A percentile compares a stretch with the other conserved stretches of the same genome.
Conservation (phyloP, 2,888 invertebrate genomes). For the Xanthia togata region DNA sequence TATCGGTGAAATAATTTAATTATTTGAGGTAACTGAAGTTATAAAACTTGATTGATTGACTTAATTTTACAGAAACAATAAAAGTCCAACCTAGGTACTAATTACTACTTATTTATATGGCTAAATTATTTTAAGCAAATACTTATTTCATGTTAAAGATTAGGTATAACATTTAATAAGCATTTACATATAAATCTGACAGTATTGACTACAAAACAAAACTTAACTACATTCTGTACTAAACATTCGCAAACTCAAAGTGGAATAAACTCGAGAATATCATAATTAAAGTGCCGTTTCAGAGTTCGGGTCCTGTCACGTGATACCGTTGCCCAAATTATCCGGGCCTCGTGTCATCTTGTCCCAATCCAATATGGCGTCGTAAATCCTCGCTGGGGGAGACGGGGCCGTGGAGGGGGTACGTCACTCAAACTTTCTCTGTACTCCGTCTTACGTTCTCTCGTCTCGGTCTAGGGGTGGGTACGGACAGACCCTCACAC, state of each 20-base stretch:
- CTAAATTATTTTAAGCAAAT: not conserved
- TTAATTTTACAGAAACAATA: conserved; percentile 7
- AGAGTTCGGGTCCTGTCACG: conserved; percentile 86
- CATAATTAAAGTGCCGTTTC: conserved; percentile 90
- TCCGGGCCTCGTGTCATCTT: conserved; percentile 90
- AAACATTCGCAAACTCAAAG: conserved; percentile 64
- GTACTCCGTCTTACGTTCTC: conserved; percentile 89
- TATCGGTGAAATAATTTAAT: conserved; percentile 65
- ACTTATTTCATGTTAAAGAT: not conserved
- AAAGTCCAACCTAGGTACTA: not conserved
- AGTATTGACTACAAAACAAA: conserved; percentile 58
- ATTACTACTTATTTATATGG: not conserved
- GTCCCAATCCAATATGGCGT: conserved; percentile 91
- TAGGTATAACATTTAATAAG: no score
- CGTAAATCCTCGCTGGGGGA: conserved; percentile 88
- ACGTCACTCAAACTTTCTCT: conserved; percentile 91
- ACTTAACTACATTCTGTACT: conserved; percentile 59
- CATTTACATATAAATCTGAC: not conserved
- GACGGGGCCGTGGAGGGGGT: conserved; percentile 83
- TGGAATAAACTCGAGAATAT: conserved; percentile 82
- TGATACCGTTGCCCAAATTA: conserved; percentile 90
- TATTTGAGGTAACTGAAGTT: conserved; percentile 23
- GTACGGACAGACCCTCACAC: conserved; percentile 82
- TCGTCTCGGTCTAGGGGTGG: conserved; percentile 83
- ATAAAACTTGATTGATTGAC: conserved; percentile 42